These are phyloP conservation scores for Coelopa pilipes DNA, from an alignment of 2,888 invertebrate genomes.

Conservation along the genomic window DNA sequence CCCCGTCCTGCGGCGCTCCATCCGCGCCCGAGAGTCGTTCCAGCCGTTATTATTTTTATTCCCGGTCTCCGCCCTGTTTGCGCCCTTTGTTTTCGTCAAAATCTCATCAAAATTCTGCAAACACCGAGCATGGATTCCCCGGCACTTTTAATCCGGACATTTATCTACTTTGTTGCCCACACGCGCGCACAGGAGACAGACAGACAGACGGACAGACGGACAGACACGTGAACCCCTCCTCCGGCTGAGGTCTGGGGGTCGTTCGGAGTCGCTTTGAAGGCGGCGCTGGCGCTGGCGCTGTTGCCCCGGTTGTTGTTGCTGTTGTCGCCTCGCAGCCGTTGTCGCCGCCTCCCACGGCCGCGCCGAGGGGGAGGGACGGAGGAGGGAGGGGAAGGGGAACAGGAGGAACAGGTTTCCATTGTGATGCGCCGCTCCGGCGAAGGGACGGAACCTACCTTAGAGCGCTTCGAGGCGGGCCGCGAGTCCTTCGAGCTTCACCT, in stretches of 20 bases:
- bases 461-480: too few relatives aligned
- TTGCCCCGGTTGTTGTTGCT: background rate
- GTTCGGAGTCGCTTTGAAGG: too few relatives aligned
- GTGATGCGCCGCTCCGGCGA: too few relatives aligned
- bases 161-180: background rate
- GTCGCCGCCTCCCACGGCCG: too few relatives aligned
- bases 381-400: background rate
- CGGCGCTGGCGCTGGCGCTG: background rate
- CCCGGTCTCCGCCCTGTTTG: background rate
- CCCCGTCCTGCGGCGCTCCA: too few relatives aligned
- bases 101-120: constrained; percentile 16
- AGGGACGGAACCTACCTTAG: too few relatives aligned
- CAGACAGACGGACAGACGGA: background rate
- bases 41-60: too few relatives aligned
- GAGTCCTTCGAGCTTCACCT: too few relatives aligned
- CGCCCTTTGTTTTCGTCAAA: background rate
- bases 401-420: background rate
- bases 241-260: too few relatives aligned
- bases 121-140: background rate
- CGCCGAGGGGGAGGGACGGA: too few relatives aligned
- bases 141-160: constrained; percentile 7
- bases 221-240: background rate
- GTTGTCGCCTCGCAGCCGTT: background rate
- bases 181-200: background rate
- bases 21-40: too few relatives aligned